Evolutionary conservation across 2,797 vertebrate species (phyloP), one percentile per base, ranked within the genome.

Genomic region (Labroides dimidiatus): DNA sequence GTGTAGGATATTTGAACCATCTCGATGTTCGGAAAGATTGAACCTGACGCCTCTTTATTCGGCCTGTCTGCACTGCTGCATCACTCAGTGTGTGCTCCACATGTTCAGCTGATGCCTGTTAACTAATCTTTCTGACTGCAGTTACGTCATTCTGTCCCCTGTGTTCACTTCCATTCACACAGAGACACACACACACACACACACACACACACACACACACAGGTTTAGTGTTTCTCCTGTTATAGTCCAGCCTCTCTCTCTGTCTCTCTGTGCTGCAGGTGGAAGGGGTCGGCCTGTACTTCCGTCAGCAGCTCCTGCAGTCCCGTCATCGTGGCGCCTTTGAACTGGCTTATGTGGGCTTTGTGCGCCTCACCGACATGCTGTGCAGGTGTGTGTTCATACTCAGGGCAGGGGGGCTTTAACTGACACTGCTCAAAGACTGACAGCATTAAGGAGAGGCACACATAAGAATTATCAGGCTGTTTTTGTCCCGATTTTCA

Each of bases 311-410:
- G 84, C 95, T 99, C 61, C 93, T 99, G 71, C 97, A 98, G 69
- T 99, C 98, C 48, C 96, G 98, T 69, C 98, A 99, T 84, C 95
- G 98, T 76, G 98, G 98, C 47, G 97, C 97, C 20, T 99, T 99
- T 92, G 98, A 99, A 86, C 84, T 99, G 91, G 97, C 97, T 15
- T 99, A 99, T 1, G 95, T 97, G 87, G 98, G 97, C 71, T 99
- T 99, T 60, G 96, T 97, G 37, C 96, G 95, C 45, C 96, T 99
- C 73, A 98, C 95, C 0, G 96, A 96, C 86, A 94, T 93, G 92
- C 93, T 99, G 47, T 95, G 95, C 94, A 97, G 97, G 98, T 99
- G 80, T 67, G 54, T 67, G 39, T 69, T 86, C 48, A 47, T 70
- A 48, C 68, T 73, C 20, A 33, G 72, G 63, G 45, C 62, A 43